Evolutionary conservation across 2,113 vertebrate genomes (phyloP).

Genomic region (Mesitornis unicolor): DNA sequence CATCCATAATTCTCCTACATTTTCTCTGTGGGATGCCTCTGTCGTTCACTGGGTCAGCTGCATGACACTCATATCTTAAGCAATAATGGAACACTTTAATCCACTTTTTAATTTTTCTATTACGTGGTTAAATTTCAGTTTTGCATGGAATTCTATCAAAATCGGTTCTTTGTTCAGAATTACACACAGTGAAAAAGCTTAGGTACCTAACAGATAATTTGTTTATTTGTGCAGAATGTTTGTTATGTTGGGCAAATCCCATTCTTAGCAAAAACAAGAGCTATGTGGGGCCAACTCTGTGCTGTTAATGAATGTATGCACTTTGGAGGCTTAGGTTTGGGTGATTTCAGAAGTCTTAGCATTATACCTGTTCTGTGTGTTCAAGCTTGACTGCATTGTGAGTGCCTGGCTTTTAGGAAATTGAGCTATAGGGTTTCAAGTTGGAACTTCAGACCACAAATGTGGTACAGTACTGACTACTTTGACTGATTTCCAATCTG

Average conservation of each 20-base stretch:
- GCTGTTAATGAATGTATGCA: background rate
- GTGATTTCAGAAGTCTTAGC: background rate
- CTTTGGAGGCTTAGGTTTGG: background rate
- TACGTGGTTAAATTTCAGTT: background rate
- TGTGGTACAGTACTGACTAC: accelerated
- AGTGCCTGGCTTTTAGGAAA: background rate
- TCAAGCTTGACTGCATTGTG: background rate
- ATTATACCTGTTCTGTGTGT: background rate
- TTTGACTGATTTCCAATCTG: background rate
- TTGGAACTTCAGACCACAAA: background rate
- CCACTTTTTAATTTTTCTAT: background rate
- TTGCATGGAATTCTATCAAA: background rate
- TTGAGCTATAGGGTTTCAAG: background rate
- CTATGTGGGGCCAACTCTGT: accelerated
- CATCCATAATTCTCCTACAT: background rate
- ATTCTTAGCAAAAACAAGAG: background rate
- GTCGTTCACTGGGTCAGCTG: background rate
- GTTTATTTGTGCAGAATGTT: background rate
- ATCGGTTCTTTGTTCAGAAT: background rate
- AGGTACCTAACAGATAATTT: background rate
- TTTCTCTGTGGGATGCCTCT: background rate
- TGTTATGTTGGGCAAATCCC: background rate
- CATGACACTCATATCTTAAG: background rate
- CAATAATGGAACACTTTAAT: background rate
- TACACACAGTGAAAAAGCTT: background rate